phyloP scores from a whole-genome alignment of 2,113 vertebrate species.

The Heliornis fulica region DNA sequence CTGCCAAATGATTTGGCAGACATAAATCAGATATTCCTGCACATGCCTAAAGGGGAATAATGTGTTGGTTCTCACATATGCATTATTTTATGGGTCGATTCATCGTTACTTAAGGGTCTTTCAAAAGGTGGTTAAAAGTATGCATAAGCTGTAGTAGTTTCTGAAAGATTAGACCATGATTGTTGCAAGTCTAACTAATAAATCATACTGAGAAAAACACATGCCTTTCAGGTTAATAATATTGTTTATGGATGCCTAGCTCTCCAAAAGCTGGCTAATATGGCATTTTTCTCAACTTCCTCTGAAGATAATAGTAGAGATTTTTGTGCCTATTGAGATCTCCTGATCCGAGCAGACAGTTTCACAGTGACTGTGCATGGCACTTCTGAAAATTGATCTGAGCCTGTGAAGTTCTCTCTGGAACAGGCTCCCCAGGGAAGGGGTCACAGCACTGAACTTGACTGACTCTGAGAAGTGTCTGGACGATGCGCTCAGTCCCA shows the following conservation, averaged over 20 bases:
- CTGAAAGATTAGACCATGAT: neutral
- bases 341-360: neutral
- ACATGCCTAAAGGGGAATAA: neutral
- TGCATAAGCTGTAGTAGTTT: neutral
- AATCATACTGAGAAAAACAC: slow-evolving; percentile 24
- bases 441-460: too few relatives aligned
- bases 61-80: neutral
- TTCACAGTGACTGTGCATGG: neutral
- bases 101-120: slow-evolving; percentile 2
- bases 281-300: neutral
- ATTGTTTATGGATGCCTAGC: neutral
- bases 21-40: neutral
- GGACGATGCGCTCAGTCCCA: too few relatives aligned
- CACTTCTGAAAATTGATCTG: neutral
- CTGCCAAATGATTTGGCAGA: slow-evolving; percentile 10
- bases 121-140: slow-evolving; percentile 19
- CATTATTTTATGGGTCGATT: neutral
- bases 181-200: neutral
- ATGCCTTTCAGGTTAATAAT: slow-evolving; percentile 24
- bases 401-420: neutral
- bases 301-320: neutral
- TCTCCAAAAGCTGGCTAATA: neutral
- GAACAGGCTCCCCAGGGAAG: too few relatives aligned
- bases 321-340: neutral
- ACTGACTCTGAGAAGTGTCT: too few relatives aligned